A percentile compares a stretch with the other conserved stretches of the same genome.
Evolutionary conservation across 1,140 invertebrate species (phyloP).

Genomic region (Drosophila triauraria): DNA sequence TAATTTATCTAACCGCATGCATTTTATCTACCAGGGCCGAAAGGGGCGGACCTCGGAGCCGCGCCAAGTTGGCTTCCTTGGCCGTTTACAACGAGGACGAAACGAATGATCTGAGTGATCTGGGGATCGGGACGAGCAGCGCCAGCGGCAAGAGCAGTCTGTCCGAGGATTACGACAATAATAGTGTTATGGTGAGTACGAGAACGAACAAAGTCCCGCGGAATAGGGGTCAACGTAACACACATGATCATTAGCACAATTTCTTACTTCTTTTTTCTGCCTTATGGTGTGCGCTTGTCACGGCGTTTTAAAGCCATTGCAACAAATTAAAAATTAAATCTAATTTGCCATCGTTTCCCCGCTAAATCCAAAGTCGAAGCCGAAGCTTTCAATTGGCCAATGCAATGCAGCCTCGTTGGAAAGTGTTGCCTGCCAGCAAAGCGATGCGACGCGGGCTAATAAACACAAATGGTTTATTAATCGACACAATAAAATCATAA

Average conservation of each 20-base stretch:
- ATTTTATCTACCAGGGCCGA: conserved; percentile 85
- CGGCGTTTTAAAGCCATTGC: conserved; percentile 66
- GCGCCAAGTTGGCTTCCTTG: conserved; percentile 87
- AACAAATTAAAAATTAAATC: conserved; percentile 72
- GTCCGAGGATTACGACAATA: conserved; percentile 90
- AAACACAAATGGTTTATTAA: conserved; percentile 76
- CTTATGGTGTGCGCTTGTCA: conserved; percentile 30
- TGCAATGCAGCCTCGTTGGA: conserved; percentile 39
- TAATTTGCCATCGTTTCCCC: conserved; percentile 50
- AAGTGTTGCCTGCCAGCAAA: conserved; percentile 64
- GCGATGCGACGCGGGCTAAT: conserved; percentile 65
- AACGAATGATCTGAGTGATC: conserved; percentile 92
- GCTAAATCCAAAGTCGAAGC: conserved; percentile 6
- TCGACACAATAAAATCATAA: conserved; percentile 58
- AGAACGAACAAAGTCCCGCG: conserved; percentile 24
- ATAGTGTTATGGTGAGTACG: conserved; percentile 88
- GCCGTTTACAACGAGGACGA: conserved; percentile 91
- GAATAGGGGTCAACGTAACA: conserved; percentile 23
- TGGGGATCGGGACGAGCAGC: conserved; percentile 92
- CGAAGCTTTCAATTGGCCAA: conserved; percentile 35
- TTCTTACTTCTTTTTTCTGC: conserved; percentile 28
- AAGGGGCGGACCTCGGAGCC: conserved; percentile 82
- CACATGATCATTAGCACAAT: conserved; percentile 35
- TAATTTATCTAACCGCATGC: background rate
- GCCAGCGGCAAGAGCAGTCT: conserved; percentile 90